A percentile compares a stretch with the other conserved stretches of the same genome.
These are phyloP conservation scores for Callionymus lyra DNA, from an alignment of 2,113 vertebrate genomes.

Conservation along the genomic window DNA sequence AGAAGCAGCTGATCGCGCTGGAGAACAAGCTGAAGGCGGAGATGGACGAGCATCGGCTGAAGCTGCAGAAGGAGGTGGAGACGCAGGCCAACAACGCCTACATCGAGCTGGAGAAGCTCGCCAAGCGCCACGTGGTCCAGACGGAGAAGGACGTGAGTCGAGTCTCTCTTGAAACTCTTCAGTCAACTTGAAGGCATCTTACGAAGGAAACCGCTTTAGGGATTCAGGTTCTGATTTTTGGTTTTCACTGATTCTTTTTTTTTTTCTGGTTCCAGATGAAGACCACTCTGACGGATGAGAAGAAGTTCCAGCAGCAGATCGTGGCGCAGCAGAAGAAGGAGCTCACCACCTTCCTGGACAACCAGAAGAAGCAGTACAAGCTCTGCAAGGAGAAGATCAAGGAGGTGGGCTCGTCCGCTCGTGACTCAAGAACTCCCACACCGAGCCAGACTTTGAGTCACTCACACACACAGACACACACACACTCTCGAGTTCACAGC, in stretches of 20 bases:
- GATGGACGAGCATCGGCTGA: conserved; percentile 98
- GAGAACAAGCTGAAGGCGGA: conserved; percentile 99
- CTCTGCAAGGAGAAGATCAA: conserved; percentile 99
- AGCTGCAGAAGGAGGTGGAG: conserved; percentile 98
- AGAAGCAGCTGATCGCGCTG: conserved; percentile 99
- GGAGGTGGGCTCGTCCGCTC: conserved; percentile 67
- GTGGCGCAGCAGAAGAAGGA: conserved; percentile 97
- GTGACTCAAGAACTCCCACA: background rate
- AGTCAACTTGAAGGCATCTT: too few species aligned
- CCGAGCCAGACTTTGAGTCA: background rate
- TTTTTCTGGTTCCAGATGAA: conserved; percentile 89
- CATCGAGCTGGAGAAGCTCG: conserved; percentile 98
- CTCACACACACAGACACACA: too few species aligned
- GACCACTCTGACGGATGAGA: conserved; percentile 84
- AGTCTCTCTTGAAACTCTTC: background rate
- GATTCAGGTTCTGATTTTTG: too few species aligned
- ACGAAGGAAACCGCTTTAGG: too few species aligned
- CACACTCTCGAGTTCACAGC: conserved; percentile 7
- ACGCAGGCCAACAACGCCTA: conserved; percentile 98
- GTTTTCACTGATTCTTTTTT: too few species aligned
- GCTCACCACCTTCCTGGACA: conserved; percentile 96
- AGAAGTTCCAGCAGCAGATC: conserved; percentile 99
- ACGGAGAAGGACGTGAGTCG: conserved; percentile 90
- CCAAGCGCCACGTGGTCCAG: conserved; percentile 88
- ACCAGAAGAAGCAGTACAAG: conserved; percentile 98